A percentile compares a stretch with the other conserved stretches of the same genome.
These are phyloP conservation scores for Gymnoscopelus braueri DNA, from an alignment of 2,797 vertebrate species.

Conservation along the genomic window DNA sequence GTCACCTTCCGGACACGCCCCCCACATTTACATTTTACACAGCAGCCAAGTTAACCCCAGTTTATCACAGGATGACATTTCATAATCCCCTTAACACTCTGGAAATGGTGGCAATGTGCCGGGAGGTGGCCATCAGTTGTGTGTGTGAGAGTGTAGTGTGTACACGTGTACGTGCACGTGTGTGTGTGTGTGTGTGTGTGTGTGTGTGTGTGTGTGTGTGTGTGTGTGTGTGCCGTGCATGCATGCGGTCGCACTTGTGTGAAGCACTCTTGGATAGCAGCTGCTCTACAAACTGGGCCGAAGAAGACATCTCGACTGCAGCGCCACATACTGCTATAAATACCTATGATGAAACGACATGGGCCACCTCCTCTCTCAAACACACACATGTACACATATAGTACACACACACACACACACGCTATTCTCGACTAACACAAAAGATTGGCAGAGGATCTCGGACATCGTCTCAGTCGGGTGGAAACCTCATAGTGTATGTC, in stretches of 20 bases:
- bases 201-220: background rate
- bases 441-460: slow-evolving; percentile 44
- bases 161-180: background rate
- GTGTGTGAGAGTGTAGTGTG: slow-evolving; percentile 25
- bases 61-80: slow-evolving; percentile 26
- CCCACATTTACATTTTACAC: too few species aligned
- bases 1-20: too few species aligned
- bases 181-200: slow-evolving; percentile 3
- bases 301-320: slow-evolving; percentile 69
- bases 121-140: slow-evolving; percentile 40
- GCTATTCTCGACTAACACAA: slow-evolving; percentile 50
- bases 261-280: slow-evolving; percentile 62
- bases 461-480: too few species aligned
- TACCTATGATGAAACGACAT: slow-evolving; percentile 79
- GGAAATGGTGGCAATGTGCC: too few species aligned
- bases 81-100: slow-evolving; percentile 23
- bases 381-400: slow-evolving; percentile 16
- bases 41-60: background rate
- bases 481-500: too few species aligned
- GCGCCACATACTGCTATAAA: slow-evolving; percentile 78
- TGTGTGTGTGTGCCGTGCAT: background rate
- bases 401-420: slow-evolving; percentile 19
- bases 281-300: slow-evolving; percentile 79
- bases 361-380: slow-evolving; percentile 70
- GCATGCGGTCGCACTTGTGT: slow-evolving; percentile 29